These are phyloP conservation scores for Meloidogyne chitwoodi DNA, from an alignment of 1,140 invertebrate genomes.

Conservation along the genomic window DNA sequence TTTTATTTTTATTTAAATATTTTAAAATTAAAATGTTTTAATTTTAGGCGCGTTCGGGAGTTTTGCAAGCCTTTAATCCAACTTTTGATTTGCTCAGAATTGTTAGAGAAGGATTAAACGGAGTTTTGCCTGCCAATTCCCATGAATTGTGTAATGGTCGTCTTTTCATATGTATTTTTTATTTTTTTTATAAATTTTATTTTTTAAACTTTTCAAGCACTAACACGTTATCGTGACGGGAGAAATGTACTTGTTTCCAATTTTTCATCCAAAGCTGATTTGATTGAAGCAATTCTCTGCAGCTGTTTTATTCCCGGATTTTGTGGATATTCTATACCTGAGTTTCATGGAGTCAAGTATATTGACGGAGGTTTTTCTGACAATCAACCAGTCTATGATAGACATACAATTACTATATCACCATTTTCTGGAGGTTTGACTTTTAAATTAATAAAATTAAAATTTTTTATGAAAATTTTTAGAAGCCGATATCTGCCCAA, in stretches of 20 bases:
- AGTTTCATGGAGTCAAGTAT: constrained; percentile 81
- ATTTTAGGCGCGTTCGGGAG: constrained; percentile 73
- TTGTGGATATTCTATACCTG: constrained; percentile 82
- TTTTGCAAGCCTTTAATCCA: constrained; percentile 88
- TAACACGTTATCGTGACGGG: constrained; percentile 86
- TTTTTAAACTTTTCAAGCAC: constrained; percentile 59
- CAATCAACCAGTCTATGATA: constrained; percentile 79
- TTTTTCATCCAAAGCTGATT: constrained; percentile 82
- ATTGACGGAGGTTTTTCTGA: constrained; percentile 95
- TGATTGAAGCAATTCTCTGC: constrained; percentile 84
- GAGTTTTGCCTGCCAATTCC: constrained; percentile 83
- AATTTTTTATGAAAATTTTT: neutral
- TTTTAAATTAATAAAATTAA: neutral
- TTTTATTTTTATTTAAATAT: constrained; percentile 15
- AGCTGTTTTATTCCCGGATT: constrained; percentile 94
- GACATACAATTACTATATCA: constrained; percentile 90
- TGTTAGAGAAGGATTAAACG: constrained; percentile 75
- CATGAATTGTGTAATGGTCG: constrained; percentile 79
- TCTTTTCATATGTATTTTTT: constrained; percentile 73
- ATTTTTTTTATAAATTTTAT: neutral
- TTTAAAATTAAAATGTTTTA: neutral
- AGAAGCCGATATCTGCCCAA: constrained; percentile 93
- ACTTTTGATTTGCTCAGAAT: constrained; percentile 83
- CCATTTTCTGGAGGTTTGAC: constrained; percentile 92
- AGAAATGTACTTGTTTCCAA: constrained; percentile 89